Base-by-base conservation (phyloP, 2,113 vertebrate genomes). In the Mola mola region DNA sequence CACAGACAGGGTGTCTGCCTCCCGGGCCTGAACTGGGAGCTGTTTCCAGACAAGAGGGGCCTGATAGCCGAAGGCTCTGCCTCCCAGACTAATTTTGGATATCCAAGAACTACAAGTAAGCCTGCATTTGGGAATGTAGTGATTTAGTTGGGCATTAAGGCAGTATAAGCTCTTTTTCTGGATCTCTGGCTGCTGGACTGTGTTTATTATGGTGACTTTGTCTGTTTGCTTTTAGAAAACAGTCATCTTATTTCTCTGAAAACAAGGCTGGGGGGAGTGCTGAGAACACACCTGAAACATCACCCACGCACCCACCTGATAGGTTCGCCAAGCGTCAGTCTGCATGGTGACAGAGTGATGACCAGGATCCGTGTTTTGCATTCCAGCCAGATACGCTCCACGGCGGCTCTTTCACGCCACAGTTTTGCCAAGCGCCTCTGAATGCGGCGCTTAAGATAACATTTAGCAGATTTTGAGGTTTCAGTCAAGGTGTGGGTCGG, bases 321-420 rank as follows among this genome's bases (percentile, higher is more conserved):
- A 21, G 21, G 40, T 50, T 55, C 40, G 58, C 26, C 15, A 40
- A 58, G 58, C 3, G 16, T 37, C 8, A 53, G 51, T 59, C 38
- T 66, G 40, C 3, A 2, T 10, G 60, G 53, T 82, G 81, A 82
- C 74, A 62, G 86, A 85, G 75, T 55, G 72, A 84, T 74, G 77
- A 70, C 76, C 78, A 31, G 26, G 64, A 49, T 57, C 53, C 24
- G 56, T 92, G 81, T 88, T 88, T 84, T 90, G 78, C 87, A 87
- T 90, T 90, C 81, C 84, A 66, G 59, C 26, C 48, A 10, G 36
- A 56, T 74, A 72, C 29, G 76, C 88, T 84, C 56, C 62, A 50
- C 78, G 42, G 83, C 42, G 31, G 10, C 66, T 77, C 76, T 81
- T 83, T 87, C 41, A 72, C n/a, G 68, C 80, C 36, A 40, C 70